A percentile compares a stretch with the other conserved stretches of the same genome.
These are phyloP conservation scores for Meiosimyza platycephala DNA, from an alignment of 2,888 invertebrate genomes.

Conservation along the genomic window DNA sequence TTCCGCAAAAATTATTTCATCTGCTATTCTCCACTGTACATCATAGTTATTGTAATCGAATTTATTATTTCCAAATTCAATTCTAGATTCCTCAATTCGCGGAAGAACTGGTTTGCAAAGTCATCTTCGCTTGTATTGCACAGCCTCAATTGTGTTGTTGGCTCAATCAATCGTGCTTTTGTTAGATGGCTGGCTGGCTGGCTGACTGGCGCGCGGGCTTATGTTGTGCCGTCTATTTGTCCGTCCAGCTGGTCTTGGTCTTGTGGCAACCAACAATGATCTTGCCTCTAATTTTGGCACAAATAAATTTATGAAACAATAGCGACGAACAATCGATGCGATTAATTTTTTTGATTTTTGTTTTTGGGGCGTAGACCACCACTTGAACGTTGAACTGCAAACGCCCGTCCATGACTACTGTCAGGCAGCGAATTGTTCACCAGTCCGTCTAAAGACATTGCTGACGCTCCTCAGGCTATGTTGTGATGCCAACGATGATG, in stretches of 20 bases:
- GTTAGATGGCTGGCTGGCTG: background rate
- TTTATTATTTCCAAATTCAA: background rate
- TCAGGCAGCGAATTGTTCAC: constrained; percentile 45
- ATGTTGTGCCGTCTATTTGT: background rate
- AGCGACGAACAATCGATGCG: constrained; percentile 30
- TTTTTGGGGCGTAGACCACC: constrained; percentile 65
- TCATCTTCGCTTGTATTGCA: constrained; percentile 24
- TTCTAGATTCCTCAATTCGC: constrained; percentile 14
- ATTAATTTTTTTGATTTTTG: constrained; percentile 28
- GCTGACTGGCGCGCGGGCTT: background rate
- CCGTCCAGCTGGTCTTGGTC: background rate
- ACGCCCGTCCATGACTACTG: constrained; percentile 65
- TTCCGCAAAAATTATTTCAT: too few species aligned
- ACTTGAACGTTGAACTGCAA: constrained; percentile 66
- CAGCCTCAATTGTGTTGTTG: background rate
- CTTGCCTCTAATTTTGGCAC: constrained; percentile 18
- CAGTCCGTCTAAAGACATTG: too few species aligned
- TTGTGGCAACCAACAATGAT: constrained; percentile 11
- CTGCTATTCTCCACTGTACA: too few species aligned
- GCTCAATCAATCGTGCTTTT: constrained; percentile 9
- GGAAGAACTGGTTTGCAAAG: constrained; percentile 29
- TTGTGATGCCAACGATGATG: background rate
- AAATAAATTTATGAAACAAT: constrained; percentile 29
- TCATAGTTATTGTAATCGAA: too few species aligned
- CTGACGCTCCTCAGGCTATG: background rate